Conservation (phyloP, 2,797 vertebrate species). For the Vultur gryphus region DNA sequence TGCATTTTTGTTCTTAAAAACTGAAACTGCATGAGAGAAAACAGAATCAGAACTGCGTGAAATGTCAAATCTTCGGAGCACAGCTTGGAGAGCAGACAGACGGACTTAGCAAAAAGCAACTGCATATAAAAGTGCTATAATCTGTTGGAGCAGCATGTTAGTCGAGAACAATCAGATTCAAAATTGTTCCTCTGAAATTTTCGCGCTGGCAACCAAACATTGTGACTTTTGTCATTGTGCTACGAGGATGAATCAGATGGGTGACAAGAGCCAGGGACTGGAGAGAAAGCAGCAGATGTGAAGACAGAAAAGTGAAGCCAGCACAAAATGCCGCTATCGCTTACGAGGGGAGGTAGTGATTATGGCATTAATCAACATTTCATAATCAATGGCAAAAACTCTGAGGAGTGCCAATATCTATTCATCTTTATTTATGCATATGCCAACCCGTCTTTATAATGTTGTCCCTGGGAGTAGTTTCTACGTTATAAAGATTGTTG, state of each 20-base stretch:
- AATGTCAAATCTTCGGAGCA: slow-evolving; percentile 57
- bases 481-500: slow-evolving; percentile 52
- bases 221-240: slow-evolving; percentile 60
- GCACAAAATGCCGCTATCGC: slow-evolving; percentile 40
- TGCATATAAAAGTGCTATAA: slow-evolving; percentile 40
- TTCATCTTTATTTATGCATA: slow-evolving; percentile 57
- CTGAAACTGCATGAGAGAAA: slow-evolving; percentile 10
- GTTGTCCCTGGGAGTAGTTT: slow-evolving; percentile 56
- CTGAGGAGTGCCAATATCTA: slow-evolving; percentile 45
- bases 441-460: slow-evolving; percentile 50
- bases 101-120: slow-evolving; percentile 36
- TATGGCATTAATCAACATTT: slow-evolving; percentile 62
- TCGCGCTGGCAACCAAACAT: slow-evolving; percentile 53
- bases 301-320: slow-evolving; percentile 27
- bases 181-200: slow-evolving; percentile 62
- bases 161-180: slow-evolving; percentile 52
- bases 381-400: slow-evolving; percentile 59
- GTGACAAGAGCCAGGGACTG: slow-evolving; percentile 41
- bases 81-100: slow-evolving; percentile 40
- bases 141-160: slow-evolving; percentile 31
- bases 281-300: slow-evolving; percentile 53
- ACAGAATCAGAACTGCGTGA: slow-evolving; percentile 47
- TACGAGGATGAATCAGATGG: slow-evolving; percentile 50
- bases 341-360: slow-evolving; percentile 40
- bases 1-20: slow-evolving; percentile 42